Conservation (phyloP, 2,888 invertebrate species). For the Zootermopsis nevadensis region DNA sequence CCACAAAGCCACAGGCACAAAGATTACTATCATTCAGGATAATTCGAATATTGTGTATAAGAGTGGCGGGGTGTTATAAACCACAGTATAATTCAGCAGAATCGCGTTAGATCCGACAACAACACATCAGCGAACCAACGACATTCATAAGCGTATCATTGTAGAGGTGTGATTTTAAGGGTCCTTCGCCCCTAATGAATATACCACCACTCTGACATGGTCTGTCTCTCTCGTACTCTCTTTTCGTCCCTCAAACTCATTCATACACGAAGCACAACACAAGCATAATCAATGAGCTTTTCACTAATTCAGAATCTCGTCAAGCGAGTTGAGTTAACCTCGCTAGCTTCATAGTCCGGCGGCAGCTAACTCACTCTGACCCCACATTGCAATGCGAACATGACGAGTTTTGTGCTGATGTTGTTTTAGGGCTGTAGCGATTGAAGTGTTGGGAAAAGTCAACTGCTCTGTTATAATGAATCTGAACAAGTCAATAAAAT, state of each 20-base stretch:
- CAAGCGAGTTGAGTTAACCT: slow-evolving; percentile 5
- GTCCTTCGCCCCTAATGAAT: slow-evolving; percentile 40
- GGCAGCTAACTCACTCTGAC: neutral
- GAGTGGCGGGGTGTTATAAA: slow-evolving; percentile 25
- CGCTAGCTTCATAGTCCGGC: neutral
- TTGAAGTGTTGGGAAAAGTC: slow-evolving; percentile 40
- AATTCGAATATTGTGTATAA: slow-evolving; percentile 11
- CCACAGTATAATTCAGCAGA: slow-evolving; percentile 34
- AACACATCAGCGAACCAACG: slow-evolving; percentile 38
- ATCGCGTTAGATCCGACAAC: slow-evolving; percentile 29
- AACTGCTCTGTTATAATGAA: slow-evolving; percentile 34
- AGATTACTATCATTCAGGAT: slow-evolving; percentile 23
- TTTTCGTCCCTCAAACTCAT: slow-evolving; percentile 30
- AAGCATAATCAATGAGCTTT: slow-evolving; percentile 43
- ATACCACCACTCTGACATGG: slow-evolving; percentile 28
- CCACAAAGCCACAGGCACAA: neutral
- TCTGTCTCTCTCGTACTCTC: neutral
- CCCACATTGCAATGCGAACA: slow-evolving; percentile 1
- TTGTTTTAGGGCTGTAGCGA: slow-evolving; percentile 27
- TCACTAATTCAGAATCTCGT: slow-evolving; percentile 41
- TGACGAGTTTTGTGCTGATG: neutral
- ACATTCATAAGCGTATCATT: slow-evolving; percentile 31
- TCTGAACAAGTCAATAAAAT: slow-evolving; percentile 43
- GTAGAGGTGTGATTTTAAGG: slow-evolving; percentile 41
- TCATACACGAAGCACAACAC: slow-evolving; percentile 36